phyloP scores from a whole-genome alignment of 2,797 vertebrate genomes.

The Chrosomus eos region DNA sequence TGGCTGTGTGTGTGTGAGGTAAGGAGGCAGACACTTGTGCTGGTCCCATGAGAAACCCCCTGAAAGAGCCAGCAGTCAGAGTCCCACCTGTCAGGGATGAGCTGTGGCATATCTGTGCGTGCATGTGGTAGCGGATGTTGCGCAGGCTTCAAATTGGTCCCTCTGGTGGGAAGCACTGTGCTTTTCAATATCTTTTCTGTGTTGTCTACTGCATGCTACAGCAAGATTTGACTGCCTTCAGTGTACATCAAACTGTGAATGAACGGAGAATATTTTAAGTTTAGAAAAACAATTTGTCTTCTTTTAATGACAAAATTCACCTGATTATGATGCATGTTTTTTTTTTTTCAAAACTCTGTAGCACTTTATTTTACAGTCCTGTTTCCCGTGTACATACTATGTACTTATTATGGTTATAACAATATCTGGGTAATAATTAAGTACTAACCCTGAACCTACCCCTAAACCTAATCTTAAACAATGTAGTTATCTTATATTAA shows the following conservation, averaged over 20 bases:
- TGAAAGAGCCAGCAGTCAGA: constrained; percentile 58
- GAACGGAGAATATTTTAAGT: constrained; percentile 2
- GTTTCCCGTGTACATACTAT: too few relatives aligned
- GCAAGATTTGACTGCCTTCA: constrained; percentile 39
- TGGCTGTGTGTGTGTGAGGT: constrained; percentile 42
- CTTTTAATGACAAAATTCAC: constrained; percentile 6
- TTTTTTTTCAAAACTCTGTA: not conserved
- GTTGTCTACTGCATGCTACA: constrained; percentile 30
- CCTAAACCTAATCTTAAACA: too few relatives aligned
- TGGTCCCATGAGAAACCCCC: constrained; percentile 55
- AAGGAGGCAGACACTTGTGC: constrained; percentile 50
- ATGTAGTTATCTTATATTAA: too few relatives aligned
- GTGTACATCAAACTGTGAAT: constrained; percentile 35
- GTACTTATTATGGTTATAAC: too few relatives aligned
- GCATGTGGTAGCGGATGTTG: constrained; percentile 65
- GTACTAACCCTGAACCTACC: too few relatives aligned
- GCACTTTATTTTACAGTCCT: too few relatives aligned
- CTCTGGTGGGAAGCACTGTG: constrained; percentile 54
- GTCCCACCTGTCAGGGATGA: constrained; percentile 63
- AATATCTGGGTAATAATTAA: too few relatives aligned
- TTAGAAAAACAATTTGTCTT: not conserved
- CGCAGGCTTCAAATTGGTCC: constrained; percentile 61
- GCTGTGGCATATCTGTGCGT: constrained; percentile 56
- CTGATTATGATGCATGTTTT: not conserved
- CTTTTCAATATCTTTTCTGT: constrained; percentile 55